phyloP scores from a whole-genome alignment of 1,140 invertebrate genomes.

The Dinoponera quadriceps region DNA sequence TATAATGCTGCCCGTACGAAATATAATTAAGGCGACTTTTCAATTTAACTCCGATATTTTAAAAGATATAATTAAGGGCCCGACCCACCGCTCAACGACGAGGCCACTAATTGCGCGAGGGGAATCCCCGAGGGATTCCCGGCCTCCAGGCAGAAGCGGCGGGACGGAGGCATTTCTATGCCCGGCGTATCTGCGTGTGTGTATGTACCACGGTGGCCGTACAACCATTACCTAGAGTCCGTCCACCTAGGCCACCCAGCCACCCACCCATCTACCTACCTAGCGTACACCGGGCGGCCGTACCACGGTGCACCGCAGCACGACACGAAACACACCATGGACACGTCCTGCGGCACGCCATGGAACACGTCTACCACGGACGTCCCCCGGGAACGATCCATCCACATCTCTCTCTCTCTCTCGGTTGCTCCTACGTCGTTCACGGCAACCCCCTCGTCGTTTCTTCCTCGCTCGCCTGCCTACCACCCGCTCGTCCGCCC shows the following conservation, averaged over 20 bases:
- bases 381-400: constrained; percentile 71
- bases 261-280: background rate
- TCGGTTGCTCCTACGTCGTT: constrained; percentile 11
- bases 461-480: constrained; percentile 12
- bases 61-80: constrained; percentile 83
- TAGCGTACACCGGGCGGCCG: constrained; percentile 12
- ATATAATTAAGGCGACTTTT: constrained; percentile 83
- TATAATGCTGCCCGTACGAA: constrained; percentile 77
- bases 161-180: constrained; percentile 62
- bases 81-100: constrained; percentile 72
- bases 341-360: constrained; percentile 75
- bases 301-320: constrained; percentile 66
- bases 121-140: constrained; percentile 56
- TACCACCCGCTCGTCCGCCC: background rate
- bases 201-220: background rate
- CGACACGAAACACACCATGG: constrained; percentile 73
- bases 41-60: constrained; percentile 83
- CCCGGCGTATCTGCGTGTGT: constrained; percentile 27
- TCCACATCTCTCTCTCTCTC: constrained; percentile 53
- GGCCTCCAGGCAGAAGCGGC: constrained; percentile 9
- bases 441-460: background rate
- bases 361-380: constrained; percentile 70
- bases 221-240: constrained; percentile 16
- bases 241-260: constrained; percentile 25
- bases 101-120: constrained; percentile 79